Conservation (phyloP, 2,113 vertebrate species). For the Lamprotornis superbus region DNA sequence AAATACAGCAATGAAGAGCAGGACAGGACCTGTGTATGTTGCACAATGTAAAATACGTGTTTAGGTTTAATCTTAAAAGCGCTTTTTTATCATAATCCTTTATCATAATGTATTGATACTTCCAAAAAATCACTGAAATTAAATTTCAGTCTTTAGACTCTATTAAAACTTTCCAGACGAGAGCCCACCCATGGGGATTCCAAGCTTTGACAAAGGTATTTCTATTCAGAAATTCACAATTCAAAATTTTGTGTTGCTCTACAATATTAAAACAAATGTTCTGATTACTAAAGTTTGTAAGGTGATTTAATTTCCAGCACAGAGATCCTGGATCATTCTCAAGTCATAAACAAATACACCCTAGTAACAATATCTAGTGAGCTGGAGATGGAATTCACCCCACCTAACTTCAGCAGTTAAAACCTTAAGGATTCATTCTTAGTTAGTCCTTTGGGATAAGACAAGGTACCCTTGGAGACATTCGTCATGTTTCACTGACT, state of each 20-base stretch:
- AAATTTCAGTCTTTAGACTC: neutral
- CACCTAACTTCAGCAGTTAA: neutral
- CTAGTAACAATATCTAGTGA: neutral
- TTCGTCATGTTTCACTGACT: neutral
- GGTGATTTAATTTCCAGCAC: neutral
- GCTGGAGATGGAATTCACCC: neutral
- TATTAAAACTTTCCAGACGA: neutral
- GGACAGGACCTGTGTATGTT: neutral
- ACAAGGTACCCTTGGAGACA: neutral
- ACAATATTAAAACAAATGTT: neutral
- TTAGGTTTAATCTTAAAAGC: neutral
- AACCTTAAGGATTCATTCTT: neutral
- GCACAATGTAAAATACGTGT: neutral
- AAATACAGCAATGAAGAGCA: neutral
- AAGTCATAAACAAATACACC: fast-evolving
- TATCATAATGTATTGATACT: neutral
- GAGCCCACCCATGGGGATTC: neutral
- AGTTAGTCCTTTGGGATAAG: neutral
- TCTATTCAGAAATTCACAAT: neutral
- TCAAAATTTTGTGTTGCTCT: neutral
- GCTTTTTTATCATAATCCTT: neutral
- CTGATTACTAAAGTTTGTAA: neutral
- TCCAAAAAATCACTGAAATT: neutral
- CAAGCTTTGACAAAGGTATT: neutral
- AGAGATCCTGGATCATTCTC: neutral